Evolutionary conservation across 2,888 invertebrate species (phyloP).

Genomic region (Phania funesta): DNA sequence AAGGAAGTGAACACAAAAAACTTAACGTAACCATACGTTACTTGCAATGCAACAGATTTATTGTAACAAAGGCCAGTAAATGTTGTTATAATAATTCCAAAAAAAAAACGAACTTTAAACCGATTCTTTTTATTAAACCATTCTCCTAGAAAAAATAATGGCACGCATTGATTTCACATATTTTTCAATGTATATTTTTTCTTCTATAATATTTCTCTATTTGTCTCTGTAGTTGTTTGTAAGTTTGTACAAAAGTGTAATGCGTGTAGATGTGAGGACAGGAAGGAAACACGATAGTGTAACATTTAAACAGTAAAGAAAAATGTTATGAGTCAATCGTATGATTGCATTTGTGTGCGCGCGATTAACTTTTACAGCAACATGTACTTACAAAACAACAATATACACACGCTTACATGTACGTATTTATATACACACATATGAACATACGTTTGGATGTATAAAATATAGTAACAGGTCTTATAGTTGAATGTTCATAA

Average conservation of each 20-base stretch:
- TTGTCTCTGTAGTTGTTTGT: constrained; percentile 17
- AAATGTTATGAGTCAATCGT: constrained; percentile 40
- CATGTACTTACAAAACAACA: not conserved
- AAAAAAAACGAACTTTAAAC: not conserved
- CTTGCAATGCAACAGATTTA: constrained; percentile 64
- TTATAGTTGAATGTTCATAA: constrained; percentile 20
- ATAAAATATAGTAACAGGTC: not conserved
- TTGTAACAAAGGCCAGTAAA: constrained; percentile 49
- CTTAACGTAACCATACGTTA: constrained; percentile 59
- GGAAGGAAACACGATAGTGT: constrained; percentile 46
- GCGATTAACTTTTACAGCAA: constrained; percentile 24
- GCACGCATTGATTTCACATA: constrained; percentile 42
- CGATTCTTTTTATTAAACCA: not conserved
- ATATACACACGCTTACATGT: too few species aligned
- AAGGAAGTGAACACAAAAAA: constrained; percentile 7
- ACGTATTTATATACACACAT: not conserved
- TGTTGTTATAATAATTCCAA: constrained; percentile 4
- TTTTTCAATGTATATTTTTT: not conserved
- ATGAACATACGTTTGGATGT: not conserved
- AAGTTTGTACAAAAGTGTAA: not conserved
- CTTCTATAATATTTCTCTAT: not conserved
- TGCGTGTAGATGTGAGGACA: constrained; percentile 21
- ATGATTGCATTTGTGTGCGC: constrained; percentile 23
- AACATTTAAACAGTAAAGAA: constrained; percentile 21
- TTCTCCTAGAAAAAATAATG: not conserved